A percentile compares a stretch with the other conserved stretches of the same genome.
These are phyloP conservation scores for Amphilophus citrinellus DNA, from an alignment of 2,113 vertebrate species.

Conservation along the genomic window DNA sequence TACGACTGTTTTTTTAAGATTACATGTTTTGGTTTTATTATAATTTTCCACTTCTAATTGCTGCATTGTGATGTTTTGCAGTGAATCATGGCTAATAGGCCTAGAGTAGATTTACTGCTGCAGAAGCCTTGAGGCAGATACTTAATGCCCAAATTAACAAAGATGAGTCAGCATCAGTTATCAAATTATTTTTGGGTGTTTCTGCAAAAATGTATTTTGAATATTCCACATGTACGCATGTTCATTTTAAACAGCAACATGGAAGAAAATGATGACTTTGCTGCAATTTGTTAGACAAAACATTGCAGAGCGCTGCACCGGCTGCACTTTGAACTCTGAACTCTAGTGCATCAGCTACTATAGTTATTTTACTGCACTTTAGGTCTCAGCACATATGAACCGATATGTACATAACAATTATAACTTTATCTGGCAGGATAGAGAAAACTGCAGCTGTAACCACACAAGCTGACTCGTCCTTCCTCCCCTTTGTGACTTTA, in stretches of 20 bases:
- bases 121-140: not conserved
- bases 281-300: not conserved
- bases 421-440: not conserved
- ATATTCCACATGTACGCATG: not conserved
- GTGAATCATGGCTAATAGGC: not conserved
- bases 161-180: not conserved
- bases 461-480: not conserved
- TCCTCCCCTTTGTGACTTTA: not conserved
- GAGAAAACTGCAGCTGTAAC: not conserved
- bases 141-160: not conserved
- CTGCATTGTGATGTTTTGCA: fast-evolving
- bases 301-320: not conserved
- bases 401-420: too few relatives aligned
- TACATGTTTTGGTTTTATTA: not conserved
- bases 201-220: not conserved
- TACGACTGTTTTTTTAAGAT: not conserved
- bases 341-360: too few relatives aligned
- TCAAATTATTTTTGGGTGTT: not conserved
- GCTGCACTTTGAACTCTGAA: too few relatives aligned
- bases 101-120: not conserved
- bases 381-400: too few relatives aligned
- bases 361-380: too few relatives aligned
- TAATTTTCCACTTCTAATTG: not conserved
- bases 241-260: not conserved
- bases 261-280: not conserved